These are phyloP conservation scores for Hyperopisus bebe DNA, from an alignment of 2,113 vertebrate genomes.

Conservation along the genomic window DNA sequence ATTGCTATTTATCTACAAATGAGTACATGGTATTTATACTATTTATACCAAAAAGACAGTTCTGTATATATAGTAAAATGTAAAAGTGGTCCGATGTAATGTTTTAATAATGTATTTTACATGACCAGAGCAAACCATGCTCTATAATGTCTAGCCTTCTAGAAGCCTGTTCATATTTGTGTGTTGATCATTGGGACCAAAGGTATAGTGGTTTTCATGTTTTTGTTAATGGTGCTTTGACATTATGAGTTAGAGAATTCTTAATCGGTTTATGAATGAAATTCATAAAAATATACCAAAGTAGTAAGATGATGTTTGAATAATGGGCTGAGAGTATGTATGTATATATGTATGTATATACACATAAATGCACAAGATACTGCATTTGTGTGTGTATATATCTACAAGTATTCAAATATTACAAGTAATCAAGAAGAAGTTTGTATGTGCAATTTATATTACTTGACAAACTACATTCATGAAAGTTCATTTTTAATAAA, in stretches of 20 bases:
- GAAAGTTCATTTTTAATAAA: background rate
- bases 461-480: background rate
- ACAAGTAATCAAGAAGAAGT: background rate
- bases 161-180: background rate
- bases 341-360: background rate
- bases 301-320: background rate
- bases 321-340: background rate
- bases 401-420: background rate
- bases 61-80: background rate
- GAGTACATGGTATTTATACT: constrained; percentile 55
- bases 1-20: background rate
- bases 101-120: background rate
- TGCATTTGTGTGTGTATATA: background rate
- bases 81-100: background rate
- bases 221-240: background rate
- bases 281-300: background rate
- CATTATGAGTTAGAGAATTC: background rate
- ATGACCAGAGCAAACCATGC: background rate
- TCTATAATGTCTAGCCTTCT: background rate
- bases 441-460: background rate
- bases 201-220: background rate
- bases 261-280: background rate
- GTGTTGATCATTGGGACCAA: background rate
- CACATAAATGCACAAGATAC: background rate
- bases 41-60: constrained; percentile 52